These are phyloP conservation scores for Aporrectodea caliginosa DNA, from an alignment of 1,140 invertebrate species.

Conservation along the genomic window DNA sequence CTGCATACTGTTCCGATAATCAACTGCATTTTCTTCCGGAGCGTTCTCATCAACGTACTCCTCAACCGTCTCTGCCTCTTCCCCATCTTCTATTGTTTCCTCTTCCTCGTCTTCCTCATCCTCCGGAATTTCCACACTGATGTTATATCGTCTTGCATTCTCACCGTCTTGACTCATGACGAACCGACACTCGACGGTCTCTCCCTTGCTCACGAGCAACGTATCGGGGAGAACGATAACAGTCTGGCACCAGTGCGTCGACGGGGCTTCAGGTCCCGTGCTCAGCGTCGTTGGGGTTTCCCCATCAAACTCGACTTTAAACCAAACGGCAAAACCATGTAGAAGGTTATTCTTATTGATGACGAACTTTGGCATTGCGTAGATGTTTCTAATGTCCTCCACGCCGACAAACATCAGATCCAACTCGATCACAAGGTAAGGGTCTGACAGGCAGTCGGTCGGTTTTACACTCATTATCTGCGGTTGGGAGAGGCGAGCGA, in stretches of 20 bases:
- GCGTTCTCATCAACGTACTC: not conserved
- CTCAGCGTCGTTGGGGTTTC: conserved; percentile 30
- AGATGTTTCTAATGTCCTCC: conserved; percentile 40
- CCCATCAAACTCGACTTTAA: conserved; percentile 45
- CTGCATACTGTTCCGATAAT: not conserved
- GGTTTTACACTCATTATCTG: conserved; percentile 37
- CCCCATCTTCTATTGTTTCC: conserved; percentile 4
- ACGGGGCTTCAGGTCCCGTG: conserved; percentile 18
- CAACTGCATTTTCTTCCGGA: not conserved
- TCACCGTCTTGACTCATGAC: not conserved
- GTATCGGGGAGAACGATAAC: conserved; percentile 25
- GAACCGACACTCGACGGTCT: conserved; percentile 19
- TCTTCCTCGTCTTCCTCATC: conserved; percentile 23
- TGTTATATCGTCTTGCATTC: conserved; percentile 20
- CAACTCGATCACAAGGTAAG: conserved; percentile 39
- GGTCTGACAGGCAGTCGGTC: conserved; percentile 37
- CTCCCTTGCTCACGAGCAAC: conserved; percentile 11
- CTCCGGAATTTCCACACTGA: conserved; percentile 22
- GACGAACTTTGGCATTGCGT: conserved; percentile 37
- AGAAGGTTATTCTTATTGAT: conserved; percentile 37
- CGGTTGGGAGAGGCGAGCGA: conserved; percentile 34
- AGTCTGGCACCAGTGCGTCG: conserved; percentile 32
- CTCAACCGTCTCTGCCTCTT: not conserved
- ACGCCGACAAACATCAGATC: conserved; percentile 43
- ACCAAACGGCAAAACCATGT: conserved; percentile 50